Base-by-base conservation (phyloP, 2,888 invertebrate species). In the Eilema depressum region DNA sequence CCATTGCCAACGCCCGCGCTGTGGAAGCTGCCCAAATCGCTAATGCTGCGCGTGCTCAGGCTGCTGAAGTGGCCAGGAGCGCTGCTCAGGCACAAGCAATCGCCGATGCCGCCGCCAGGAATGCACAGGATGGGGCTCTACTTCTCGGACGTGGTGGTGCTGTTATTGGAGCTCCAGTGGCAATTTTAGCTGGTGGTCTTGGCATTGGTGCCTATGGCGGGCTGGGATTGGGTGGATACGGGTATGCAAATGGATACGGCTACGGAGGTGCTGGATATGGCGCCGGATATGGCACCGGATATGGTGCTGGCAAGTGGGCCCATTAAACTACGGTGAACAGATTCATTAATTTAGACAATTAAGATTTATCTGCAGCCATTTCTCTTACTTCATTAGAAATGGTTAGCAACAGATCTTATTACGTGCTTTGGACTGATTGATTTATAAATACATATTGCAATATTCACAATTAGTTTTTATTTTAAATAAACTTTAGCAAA, bases 21-120 rank as follows among this genome's bases (percentile, higher is more conserved):
- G 88, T 93, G 1, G 95, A 95, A 78, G 95, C 95, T 0, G 89
- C 93, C 3, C 93, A 94, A 53, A 94, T 95, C 68, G 95, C 95
- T 65, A 75, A 77, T 66, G 86, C 87, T 12, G 86, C 85, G 63
- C 84, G 84, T 57, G 85, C 83, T 47, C 85, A 85, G 69, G 75
- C 84, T 65, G 71, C 79, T 37, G 81, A 85, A 12, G 81, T 84
- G 7, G 79, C 82, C 59, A 74, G 75, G 33, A 79, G 80, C 11
- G 71, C 83, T 33, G 71, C 85, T 64, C 73, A 84, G 76, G 73
- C 88, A 4, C 93, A 94, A 78, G 68, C 85, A 72, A 76, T 85
- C 68, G 75, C 80, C 66, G 76, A 82, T 68, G 72, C 81, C 4
- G 75, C 80, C 66, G 67, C 74, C 74, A 88, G 93, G 73, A 91